phyloP scores from a whole-genome alignment of 2,113 vertebrate genomes.

The Alligator sinensis region DNA sequence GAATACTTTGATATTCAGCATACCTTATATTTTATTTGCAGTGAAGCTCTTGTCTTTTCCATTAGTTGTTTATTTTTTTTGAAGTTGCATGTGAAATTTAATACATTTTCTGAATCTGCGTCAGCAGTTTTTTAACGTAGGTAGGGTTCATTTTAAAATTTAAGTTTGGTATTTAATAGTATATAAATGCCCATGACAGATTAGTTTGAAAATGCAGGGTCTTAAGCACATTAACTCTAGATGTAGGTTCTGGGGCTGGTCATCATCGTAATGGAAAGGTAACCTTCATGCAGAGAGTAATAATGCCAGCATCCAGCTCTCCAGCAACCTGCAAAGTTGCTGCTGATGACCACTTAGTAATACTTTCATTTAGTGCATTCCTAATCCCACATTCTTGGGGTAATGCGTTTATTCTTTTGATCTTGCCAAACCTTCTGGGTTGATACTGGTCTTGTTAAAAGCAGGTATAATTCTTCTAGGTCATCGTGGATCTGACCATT shows the following conservation, averaged over 20 bases:
- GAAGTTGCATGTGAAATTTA: neutral
- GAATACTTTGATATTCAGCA: neutral
- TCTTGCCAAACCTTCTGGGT: neutral
- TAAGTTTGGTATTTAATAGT: neutral
- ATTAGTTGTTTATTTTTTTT: neutral
- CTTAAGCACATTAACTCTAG: fast-evolving
- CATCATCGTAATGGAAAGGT: fast-evolving
- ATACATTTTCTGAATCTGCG: neutral
- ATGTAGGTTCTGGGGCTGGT: neutral
- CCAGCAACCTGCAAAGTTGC: neutral
- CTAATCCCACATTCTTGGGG: no score
- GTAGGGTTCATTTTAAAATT: neutral
- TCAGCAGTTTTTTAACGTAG: neutral
- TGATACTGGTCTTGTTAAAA: neutral
- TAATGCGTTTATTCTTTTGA: no score
- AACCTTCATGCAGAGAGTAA: neutral
- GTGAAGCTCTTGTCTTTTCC: neutral
- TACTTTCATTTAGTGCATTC: no score
- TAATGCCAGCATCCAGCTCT: neutral
- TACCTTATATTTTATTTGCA: neutral
- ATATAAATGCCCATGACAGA: fast-evolving
- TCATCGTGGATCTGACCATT: neutral
- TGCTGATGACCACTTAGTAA: no score
- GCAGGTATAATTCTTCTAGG: fast-evolving
- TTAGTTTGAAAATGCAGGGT: neutral